Base-by-base conservation (phyloP, 2,888 invertebrate genomes). In the Panzeria rudis region DNA sequence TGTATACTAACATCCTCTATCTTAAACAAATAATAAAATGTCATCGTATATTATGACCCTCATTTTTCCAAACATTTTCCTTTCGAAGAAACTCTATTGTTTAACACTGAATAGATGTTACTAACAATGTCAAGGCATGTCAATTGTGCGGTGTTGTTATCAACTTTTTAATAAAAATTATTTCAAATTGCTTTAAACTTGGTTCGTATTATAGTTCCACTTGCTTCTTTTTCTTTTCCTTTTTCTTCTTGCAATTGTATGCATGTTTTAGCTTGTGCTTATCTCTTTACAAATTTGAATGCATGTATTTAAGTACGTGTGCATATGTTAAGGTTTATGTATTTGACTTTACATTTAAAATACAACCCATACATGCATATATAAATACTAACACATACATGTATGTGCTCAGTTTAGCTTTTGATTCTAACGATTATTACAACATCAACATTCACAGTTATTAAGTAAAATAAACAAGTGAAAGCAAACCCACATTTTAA, bases 391-490 rank as follows among this genome's bases (percentile, higher is more conserved):
- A 29, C 44, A 29, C 29, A 29, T 5, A 29, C 29, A 29, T 5
- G 5, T 29, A 29, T 4, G 9, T n/a, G 25, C 5, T 25, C 29
- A 44, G 54, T 25, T 50, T 50, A 38, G 7, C 41, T 41, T 75
- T 75, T 77, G 47, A 32, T n/a, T 56, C n/a, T 38, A 44, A 68
- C 44, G 66, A 38, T 78, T 41, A 50, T 69, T 69, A 20, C 0
- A 68, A 59, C 68, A 29, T 38, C 69, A 50, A 41, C 69, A 61
- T 61, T 69, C 47, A 69, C 69, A 61, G 38, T 69, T 25, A 61
- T 59, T 61, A 69, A 69, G 50, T 15, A 20, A 78, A 78, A 77
- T 35, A 69, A 69, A 20, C 9, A 52, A 73, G 47, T 3, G 61
- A 61, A 23, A 38, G 15, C 20, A 35, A 15, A 59, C 38, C 15